These are phyloP conservation scores for Tribolium castaneum DNA, from an alignment of 1,140 invertebrate species.

Conservation along the genomic window DNA sequence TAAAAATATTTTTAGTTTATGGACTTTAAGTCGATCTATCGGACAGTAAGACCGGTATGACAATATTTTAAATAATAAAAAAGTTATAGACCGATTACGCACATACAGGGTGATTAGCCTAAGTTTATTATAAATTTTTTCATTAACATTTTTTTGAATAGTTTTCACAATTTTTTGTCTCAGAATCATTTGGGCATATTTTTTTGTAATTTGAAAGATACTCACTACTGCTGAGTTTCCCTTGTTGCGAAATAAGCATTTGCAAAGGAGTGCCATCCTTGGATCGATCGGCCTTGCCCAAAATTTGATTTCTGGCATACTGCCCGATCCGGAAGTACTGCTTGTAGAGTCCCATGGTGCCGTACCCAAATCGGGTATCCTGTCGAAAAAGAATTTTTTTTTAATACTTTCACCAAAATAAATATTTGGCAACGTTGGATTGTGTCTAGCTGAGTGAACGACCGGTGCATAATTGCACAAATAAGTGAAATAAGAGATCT, in stretches of 20 bases:
- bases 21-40: too few species aligned
- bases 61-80: too few species aligned
- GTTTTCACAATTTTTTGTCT: too few species aligned
- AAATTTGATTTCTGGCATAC: slow-evolving; percentile 73
- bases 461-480: background rate
- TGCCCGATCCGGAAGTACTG: slow-evolving; percentile 81
- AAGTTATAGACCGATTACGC: too few species aligned
- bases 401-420: background rate
- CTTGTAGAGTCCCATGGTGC: slow-evolving; percentile 73
- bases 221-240: slow-evolving; percentile 80
- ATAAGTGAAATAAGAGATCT: background rate
- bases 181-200: too few species aligned
- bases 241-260: slow-evolving; percentile 80
- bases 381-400: slow-evolving; percentile 48
- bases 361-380: slow-evolving; percentile 37
- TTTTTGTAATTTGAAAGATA: slow-evolving; percentile 51
- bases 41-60: too few species aligned
- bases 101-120: too few species aligned
- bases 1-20: too few species aligned
- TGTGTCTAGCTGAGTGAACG: background rate
- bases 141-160: too few species aligned
- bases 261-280: slow-evolving; percentile 71
- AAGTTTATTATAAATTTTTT: too few species aligned
- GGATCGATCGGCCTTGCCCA: slow-evolving; percentile 71
- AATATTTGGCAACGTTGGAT: background rate